Percentiles rank a stretch among this genome's conserved stretches.
Evolutionary conservation across 2,888 invertebrate genomes (phyloP).

Genomic region (Heliconius hortense): DNA sequence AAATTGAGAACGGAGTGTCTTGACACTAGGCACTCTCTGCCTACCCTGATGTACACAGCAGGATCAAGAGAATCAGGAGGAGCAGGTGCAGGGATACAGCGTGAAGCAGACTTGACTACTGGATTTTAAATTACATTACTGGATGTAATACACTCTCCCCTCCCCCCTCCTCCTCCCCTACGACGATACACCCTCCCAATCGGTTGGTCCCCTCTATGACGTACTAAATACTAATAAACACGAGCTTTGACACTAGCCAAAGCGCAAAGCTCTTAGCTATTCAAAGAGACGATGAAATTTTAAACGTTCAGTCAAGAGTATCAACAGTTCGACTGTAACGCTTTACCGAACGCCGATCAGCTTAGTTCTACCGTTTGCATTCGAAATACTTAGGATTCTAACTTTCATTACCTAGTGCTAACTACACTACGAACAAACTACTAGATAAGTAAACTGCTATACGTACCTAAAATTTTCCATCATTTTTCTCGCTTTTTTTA

Average conservation of each 20-base stretch:
- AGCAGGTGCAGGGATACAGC: no score
- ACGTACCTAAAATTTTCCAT: no score
- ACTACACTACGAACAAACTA: not conserved
- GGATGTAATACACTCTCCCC: no score
- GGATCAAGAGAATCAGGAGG: no score
- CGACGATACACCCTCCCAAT: not conserved
- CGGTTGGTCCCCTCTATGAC: not conserved
- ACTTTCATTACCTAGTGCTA: constrained; percentile 6
- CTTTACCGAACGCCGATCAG: constrained; percentile 7
- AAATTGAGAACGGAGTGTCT: no score
- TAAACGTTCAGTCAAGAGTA: constrained; percentile 2
- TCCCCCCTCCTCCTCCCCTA: not conserved
- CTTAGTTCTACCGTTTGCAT: constrained; percentile 19
- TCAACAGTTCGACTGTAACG: constrained; percentile 9
- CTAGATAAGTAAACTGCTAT: no score
- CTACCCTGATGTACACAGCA: no score
- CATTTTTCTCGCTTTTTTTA: no score
- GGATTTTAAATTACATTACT: no score
- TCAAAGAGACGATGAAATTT: constrained; percentile 9
- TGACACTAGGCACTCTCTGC: no score
- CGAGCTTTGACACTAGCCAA: not conserved
- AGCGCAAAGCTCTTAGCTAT: not conserved
- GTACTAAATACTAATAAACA: not conserved
- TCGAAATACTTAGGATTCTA: constrained; percentile 11
- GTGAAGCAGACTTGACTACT: no score